Evolutionary conservation across 2,113 vertebrate species (phyloP).

Genomic region (Nothoprocta pentlandii): DNA sequence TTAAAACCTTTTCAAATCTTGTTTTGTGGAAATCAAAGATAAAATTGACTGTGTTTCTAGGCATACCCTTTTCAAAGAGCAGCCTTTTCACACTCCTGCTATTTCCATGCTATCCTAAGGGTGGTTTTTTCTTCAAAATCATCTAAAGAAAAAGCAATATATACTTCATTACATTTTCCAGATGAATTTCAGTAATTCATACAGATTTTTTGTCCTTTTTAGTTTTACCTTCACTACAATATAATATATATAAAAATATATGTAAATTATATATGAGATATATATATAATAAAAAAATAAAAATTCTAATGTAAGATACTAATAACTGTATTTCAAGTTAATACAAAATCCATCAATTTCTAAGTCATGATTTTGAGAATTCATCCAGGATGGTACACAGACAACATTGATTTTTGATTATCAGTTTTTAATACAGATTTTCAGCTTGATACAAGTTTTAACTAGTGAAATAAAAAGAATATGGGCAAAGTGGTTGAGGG

Average conservation of each 20-base stretch:
- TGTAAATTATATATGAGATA: no score
- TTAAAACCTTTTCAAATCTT: background rate
- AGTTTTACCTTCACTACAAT: background rate
- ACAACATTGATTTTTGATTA: background rate
- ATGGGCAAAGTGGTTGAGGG: background rate
- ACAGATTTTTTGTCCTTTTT: background rate
- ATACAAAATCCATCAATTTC: rapidly evolving
- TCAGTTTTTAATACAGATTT: background rate
- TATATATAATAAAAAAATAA: no score
- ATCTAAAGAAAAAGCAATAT: background rate
- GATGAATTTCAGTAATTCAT: background rate
- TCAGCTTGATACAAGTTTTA: background rate
- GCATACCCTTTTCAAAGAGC: background rate
- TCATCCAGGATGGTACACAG: background rate
- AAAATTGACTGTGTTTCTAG: background rate
- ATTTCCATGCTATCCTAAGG: background rate
- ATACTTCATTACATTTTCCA: background rate
- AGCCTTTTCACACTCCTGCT: background rate
- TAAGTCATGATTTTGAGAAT: background rate
- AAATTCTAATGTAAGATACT: no score
- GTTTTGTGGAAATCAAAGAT: background rate
- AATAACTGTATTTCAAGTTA: background rate
- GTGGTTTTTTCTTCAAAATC: background rate
- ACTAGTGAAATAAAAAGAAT: background rate
- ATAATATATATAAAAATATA: no score